phyloP scores from a whole-genome alignment of 2,113 vertebrate genomes.

The Lophotis ruficrista region DNA sequence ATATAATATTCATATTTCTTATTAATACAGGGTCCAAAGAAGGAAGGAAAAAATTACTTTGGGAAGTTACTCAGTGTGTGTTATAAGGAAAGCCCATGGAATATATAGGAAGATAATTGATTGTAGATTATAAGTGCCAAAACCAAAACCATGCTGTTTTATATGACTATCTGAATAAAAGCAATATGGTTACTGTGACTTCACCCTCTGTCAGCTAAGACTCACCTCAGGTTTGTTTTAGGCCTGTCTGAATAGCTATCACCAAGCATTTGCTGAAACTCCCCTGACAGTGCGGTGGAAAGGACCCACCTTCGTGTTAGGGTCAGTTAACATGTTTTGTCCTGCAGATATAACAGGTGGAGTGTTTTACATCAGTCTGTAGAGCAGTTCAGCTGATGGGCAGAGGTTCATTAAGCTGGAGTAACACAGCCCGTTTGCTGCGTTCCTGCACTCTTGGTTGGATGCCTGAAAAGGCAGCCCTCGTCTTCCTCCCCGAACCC shows the following conservation, averaged over 20 bases:
- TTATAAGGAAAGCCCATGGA: background rate
- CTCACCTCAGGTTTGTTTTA: background rate
- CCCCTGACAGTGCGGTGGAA: background rate
- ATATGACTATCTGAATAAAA: background rate
- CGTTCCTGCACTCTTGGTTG: background rate
- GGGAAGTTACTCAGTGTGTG: background rate
- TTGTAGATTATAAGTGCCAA: background rate
- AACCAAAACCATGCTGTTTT: background rate
- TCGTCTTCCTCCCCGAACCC: fast-evolving
- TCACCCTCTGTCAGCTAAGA: background rate
- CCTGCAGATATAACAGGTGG: background rate
- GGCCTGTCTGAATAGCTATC: background rate
- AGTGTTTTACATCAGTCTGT: background rate
- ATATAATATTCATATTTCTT: slow-evolving; percentile 4
- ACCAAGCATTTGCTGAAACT: background rate
- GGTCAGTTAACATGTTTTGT: background rate
- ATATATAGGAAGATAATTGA: background rate
- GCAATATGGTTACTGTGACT: background rate
- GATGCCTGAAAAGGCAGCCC: background rate
- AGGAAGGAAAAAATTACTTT: background rate
- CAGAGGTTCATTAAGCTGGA: background rate
- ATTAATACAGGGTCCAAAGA: background rate
- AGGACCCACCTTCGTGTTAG: background rate
- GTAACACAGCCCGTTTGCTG: background rate
- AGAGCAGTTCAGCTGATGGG: background rate